These are phyloP conservation scores for Chydorus sphaericus DNA, from an alignment of 2,888 invertebrate species.

Conservation along the genomic window DNA sequence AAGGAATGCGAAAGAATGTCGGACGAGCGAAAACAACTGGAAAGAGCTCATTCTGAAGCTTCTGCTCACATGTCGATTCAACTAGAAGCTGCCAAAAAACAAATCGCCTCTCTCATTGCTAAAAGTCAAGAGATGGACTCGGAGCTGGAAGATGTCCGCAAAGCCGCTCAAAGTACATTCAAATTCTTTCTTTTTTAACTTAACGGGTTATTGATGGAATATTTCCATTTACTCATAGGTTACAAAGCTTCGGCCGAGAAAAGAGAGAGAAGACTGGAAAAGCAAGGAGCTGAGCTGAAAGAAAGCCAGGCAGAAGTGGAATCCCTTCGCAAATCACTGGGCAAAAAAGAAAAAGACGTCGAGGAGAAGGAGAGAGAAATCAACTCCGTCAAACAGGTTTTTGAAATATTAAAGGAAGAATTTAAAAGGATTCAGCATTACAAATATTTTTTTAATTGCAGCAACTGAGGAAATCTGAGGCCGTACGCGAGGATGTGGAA, in stretches of 20 bases:
- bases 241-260: neutral
- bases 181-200: neutral
- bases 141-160: neutral
- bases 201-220: neutral
- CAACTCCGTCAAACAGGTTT: neutral
- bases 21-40: neutral
- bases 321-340: neutral
- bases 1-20: neutral
- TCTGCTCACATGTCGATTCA: neutral
- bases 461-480: neutral
- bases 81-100: neutral
- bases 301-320: neutral
- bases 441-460: too few species aligned
- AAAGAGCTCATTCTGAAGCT: neutral
- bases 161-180: neutral
- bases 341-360: neutral
- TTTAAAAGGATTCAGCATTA: too few species aligned
- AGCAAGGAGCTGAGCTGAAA: neutral
- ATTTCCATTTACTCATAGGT: too few species aligned
- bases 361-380: conserved; percentile 2
- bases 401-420: too few species aligned
- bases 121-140: neutral
- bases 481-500: neutral
- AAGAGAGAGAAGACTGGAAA: neutral
- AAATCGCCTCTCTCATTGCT: neutral